Percentiles rank a stretch among this genome's conserved stretches.
Conservation (phyloP, 2,113 vertebrate species). For the Rhabdomys dilectus region DNA sequence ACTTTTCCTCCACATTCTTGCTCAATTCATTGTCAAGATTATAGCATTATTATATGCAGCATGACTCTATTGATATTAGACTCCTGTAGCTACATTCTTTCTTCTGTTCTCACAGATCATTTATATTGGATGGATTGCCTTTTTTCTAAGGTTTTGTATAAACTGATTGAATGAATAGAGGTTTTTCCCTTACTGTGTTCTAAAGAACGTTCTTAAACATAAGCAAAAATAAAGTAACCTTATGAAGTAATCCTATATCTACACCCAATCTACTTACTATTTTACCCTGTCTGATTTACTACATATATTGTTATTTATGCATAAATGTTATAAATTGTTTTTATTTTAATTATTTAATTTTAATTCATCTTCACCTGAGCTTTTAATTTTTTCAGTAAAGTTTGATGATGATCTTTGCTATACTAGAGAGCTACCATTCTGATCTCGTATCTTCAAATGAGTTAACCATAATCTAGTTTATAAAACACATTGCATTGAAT, state of each 20-base stretch:
- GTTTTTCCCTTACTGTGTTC: background rate
- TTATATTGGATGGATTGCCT: background rate
- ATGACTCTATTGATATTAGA: background rate
- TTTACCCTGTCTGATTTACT: background rate
- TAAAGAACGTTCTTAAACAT: background rate
- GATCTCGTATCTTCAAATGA: background rate
- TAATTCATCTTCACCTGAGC: background rate
- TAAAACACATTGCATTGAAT: constrained; percentile 2
- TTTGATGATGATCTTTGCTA: background rate
- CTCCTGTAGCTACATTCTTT: background rate
- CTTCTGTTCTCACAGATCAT: background rate
- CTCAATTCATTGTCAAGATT: background rate
- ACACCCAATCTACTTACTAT: background rate
- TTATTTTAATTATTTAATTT: background rate
- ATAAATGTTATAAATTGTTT: background rate
- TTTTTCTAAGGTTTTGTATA: background rate
- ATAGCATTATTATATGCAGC: background rate
- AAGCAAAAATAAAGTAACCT: background rate
- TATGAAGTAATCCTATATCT: background rate
- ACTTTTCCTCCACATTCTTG: background rate
- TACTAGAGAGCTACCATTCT: background rate
- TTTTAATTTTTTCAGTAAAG: constrained; percentile 1
- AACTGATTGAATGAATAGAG: background rate
- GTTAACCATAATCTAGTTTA: background rate
- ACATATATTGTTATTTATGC: background rate